Evolutionary conservation across 1,140 invertebrate genomes (phyloP).

Genomic region (Scaptomyza pallida): DNA sequence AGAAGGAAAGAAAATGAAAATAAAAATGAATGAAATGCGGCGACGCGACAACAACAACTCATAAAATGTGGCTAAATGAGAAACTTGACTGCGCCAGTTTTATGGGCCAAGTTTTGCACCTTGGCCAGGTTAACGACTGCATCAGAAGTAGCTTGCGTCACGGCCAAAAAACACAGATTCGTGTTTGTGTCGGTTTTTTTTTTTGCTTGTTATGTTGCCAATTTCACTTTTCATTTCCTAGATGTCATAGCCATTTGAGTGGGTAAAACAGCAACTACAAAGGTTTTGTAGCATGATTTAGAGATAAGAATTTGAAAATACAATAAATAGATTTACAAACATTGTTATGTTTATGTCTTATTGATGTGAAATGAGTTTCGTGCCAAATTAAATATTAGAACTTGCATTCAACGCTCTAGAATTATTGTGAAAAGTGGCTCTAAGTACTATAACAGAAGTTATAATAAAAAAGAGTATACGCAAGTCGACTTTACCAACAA

Average conservation of each 20-base stretch:
- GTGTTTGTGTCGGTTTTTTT: neutral
- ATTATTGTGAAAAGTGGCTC: too few relatives aligned
- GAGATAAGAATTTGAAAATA: neutral
- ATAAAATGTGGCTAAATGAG: constrained; percentile 42
- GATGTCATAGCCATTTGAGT: neutral
- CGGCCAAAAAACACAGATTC: neutral
- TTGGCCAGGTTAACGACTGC: constrained; percentile 30
- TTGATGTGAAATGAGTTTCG: too few relatives aligned
- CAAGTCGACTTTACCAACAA: neutral
- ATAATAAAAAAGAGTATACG: neutral
- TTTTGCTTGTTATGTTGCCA: neutral
- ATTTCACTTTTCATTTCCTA: constrained; percentile 17
- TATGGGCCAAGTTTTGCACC: constrained; percentile 41
- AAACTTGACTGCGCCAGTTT: constrained; percentile 41
- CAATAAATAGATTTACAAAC: too few relatives aligned
- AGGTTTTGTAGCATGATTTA: too few relatives aligned
- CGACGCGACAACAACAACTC: constrained; percentile 11
- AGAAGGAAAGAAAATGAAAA: neutral
- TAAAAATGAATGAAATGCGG: constrained; percentile 4
- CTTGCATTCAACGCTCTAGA: too few relatives aligned
- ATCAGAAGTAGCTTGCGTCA: constrained; percentile 22
- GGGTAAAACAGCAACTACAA: neutral
- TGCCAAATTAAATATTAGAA: too few relatives aligned
- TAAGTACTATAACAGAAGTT: too few relatives aligned
- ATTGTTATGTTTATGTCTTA: too few relatives aligned